phyloP scores from a whole-genome alignment of 1,140 invertebrate genomes.

The Heliconius melpomene region DNA sequence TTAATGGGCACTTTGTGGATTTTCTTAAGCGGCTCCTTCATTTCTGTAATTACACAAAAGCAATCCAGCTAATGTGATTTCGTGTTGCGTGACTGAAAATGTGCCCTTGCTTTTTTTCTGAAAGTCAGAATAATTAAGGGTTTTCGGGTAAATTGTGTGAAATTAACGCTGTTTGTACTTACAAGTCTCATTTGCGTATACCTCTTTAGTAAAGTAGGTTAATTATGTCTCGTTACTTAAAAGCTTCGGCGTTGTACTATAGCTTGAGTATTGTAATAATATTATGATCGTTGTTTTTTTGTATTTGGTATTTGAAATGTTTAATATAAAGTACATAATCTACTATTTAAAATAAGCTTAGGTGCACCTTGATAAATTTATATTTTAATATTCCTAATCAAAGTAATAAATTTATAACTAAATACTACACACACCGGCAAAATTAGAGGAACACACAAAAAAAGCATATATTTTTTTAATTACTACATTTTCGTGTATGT shows the following conservation, averaged over 20 bases:
- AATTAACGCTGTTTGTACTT: slow-evolving; percentile 18
- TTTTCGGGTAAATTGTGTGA: slow-evolving; percentile 19
- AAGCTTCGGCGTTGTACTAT: neutral
- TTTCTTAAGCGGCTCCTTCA: slow-evolving; percentile 9
- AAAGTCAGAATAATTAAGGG: slow-evolving; percentile 8
- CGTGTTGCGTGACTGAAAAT: slow-evolving; percentile 16
- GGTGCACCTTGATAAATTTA: no score
- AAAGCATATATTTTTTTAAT: no score
- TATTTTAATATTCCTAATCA: no score
- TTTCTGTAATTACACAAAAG: slow-evolving; percentile 5
- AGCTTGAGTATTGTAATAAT: no score
- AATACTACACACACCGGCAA: no score
- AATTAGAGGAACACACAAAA: no score
- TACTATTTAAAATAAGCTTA: no score
- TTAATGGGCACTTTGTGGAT: neutral
- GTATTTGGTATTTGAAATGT: neutral
- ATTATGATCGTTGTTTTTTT: neutral
- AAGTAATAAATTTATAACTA: no score
- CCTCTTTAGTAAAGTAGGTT: slow-evolving; percentile 7
- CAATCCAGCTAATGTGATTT: slow-evolving; percentile 12
- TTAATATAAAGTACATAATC: neutral
- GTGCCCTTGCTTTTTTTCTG: slow-evolving; percentile 3
- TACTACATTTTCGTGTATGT: no score
- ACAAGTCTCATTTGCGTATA: slow-evolving; percentile 23
- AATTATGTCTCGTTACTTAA: neutral